Base-by-base conservation (phyloP, 2,113 vertebrate species). In the Gavia stellata region DNA sequence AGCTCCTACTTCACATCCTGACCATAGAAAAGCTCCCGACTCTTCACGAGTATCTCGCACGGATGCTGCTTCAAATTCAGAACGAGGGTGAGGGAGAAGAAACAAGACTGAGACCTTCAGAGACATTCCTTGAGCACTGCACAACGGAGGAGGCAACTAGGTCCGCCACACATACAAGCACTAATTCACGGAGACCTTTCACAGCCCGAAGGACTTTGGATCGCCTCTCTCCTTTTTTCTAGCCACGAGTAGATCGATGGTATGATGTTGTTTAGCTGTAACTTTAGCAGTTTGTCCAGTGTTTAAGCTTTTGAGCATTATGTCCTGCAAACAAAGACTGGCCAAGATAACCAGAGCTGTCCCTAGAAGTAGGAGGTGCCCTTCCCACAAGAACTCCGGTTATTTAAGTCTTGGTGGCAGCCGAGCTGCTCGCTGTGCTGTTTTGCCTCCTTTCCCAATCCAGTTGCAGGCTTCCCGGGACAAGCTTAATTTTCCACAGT, bases 1-100 rank as follows among this genome's bases (percentile, higher is more conserved):
- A 99, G 98, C 97, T 99, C 99, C 96, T 99, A 99, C 97, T 99
- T 99, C 98, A 98, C 99, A 61, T 99, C 99, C 97, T 99, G 99
- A 99, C 98, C 98, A 4, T 14, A 12, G 93, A 21, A n/a, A 49
- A 62, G 31, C 81, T 53, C 44, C 87, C 42, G 5, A 13, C 65
- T 82, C 90, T 61, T 55, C 90, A 1, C 5, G 5, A 40, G 67
- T 1, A 31, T 12, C 79, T 36, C 6, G 10, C 47, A 17, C 6
- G 26, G 49, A 33, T 12, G 40, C 86, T 34, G 47, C 77, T 81
- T 63, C 83, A 2, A 21, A 44, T 38, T 68, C 79, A 14, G 38
- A 29, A 42, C 0, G 10, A 62, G 72, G 58, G 12, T 1, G 61
- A 50, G 79, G 81, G 59, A 44, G 52, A 31, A 81, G 61, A 40